A percentile compares a stretch with the other conserved stretches of the same genome.
phyloP scores from a whole-genome alignment of 2,888 invertebrate genomes.

The Scotopteryx bipunctaria region DNA sequence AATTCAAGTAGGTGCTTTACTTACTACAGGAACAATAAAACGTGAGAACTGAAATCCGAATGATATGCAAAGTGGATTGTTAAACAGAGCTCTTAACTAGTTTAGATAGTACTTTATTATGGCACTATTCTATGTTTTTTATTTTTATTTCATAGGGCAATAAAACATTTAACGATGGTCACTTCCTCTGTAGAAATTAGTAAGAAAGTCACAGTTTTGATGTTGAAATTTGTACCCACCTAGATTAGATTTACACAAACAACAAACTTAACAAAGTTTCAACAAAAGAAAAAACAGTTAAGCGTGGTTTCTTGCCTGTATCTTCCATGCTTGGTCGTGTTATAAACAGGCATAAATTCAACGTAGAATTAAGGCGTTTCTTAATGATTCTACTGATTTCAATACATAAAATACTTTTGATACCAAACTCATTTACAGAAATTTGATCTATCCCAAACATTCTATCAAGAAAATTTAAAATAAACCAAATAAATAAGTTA shows the following conservation, averaged over 20 bases:
- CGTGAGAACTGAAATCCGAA: constrained; percentile 47
- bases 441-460: too few relatives aligned
- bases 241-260: neutral
- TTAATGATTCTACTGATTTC: too few relatives aligned
- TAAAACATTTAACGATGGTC: constrained; percentile 29
- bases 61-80: constrained; percentile 53
- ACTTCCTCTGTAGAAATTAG: constrained; percentile 29
- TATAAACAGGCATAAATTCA: too few relatives aligned
- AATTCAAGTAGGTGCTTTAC: neutral
- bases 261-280: neutral
- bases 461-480: too few relatives aligned
- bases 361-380: too few relatives aligned
- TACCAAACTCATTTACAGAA: too few relatives aligned
- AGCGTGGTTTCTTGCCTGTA: too few relatives aligned
- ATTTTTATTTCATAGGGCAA: constrained; percentile 36
- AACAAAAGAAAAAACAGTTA: too few relatives aligned
- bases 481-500: too few relatives aligned
- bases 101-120: constrained; percentile 43
- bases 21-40: constrained; percentile 46
- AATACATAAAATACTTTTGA: too few relatives aligned
- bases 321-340: too few relatives aligned
- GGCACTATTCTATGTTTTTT: constrained; percentile 43
- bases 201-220: constrained; percentile 46
- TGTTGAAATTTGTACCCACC: constrained; percentile 65
- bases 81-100: constrained; percentile 48